Conservation (phyloP, 2,888 invertebrate genomes). For the Furcula furcula region DNA sequence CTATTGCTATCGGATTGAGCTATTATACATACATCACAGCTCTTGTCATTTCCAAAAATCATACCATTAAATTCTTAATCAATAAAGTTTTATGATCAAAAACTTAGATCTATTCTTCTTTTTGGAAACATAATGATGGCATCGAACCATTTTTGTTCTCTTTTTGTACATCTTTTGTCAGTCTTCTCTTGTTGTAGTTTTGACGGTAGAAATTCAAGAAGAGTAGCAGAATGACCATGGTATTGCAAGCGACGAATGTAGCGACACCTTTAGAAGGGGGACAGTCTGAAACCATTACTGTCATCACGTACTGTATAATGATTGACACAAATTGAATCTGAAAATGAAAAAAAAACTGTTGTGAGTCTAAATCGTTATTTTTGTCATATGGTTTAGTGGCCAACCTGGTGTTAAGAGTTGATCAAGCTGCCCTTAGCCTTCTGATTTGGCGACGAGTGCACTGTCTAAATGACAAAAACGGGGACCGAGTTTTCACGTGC, state of each 20-base stretch:
- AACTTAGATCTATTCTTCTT: slow-evolving; percentile 17
- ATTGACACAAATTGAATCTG: slow-evolving; percentile 85
- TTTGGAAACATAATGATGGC: slow-evolving; percentile 21
- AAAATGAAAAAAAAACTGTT: slow-evolving; percentile 42
- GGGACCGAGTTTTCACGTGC: no score
- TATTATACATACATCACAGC: no score
- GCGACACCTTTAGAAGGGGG: slow-evolving; percentile 81
- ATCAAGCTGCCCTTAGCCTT: no score
- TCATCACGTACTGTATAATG: slow-evolving; percentile 75
- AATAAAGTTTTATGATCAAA: no score
- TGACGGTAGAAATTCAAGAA: slow-evolving; percentile 84
- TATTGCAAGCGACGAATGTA: slow-evolving; percentile 80
- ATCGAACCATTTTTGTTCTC: slow-evolving; percentile 1
- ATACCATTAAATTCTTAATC: no score
- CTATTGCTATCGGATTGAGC: no score
- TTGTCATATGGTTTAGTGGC: no score
- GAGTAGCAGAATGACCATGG: slow-evolving; percentile 81
- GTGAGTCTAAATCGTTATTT: no score
- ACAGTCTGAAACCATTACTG: slow-evolving; percentile 79
- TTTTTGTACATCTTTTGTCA: slow-evolving; percentile 2
- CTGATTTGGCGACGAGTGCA: no score
- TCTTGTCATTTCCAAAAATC: no score
- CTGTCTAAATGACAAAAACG: no score
- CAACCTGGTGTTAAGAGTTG: no score
- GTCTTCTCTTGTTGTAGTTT: slow-evolving; percentile 46